Percentiles rank a stretch among this genome's conserved stretches.
phyloP scores from a whole-genome alignment of 2,888 invertebrate genomes.

The Lepidochitona cinerea region DNA sequence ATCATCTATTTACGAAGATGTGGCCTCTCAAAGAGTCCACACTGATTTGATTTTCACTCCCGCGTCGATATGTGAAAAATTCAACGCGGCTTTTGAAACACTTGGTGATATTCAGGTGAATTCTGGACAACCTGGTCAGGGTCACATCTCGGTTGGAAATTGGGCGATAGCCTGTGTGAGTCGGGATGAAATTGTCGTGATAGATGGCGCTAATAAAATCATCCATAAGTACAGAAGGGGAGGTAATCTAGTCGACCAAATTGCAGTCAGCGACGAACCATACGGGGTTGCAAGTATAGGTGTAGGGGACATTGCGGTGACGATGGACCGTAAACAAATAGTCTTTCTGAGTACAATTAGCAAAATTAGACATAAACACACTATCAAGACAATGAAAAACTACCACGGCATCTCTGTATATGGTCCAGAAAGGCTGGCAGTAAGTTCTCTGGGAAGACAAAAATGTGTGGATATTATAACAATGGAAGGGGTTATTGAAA shows the following conservation, averaged over 20 bases:
- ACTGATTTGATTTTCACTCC: conserved; percentile 42
- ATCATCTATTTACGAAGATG: background rate
- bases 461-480: conserved; percentile 48
- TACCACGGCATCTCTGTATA: conserved; percentile 52
- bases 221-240: conserved; percentile 57
- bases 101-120: conserved; percentile 40
- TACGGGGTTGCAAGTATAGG: conserved; percentile 53
- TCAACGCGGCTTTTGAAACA: conserved; percentile 36
- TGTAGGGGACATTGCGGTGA: conserved; percentile 51
- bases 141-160: conserved; percentile 43
- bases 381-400: conserved; percentile 51
- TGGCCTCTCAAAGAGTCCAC: background rate
- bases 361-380: conserved; percentile 39
- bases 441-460: conserved; percentile 41
- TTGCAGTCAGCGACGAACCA: conserved; percentile 56
- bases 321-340: conserved; percentile 48
- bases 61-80: conserved; percentile 38
- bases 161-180: conserved; percentile 58
- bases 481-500: conserved; percentile 43
- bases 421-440: conserved; percentile 38
- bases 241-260: conserved; percentile 57
- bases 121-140: conserved; percentile 32
- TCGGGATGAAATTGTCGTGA: conserved; percentile 56
- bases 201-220: conserved; percentile 52
- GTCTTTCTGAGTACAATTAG: conserved; percentile 46